Percentiles rank a stretch among this genome's conserved stretches.
These are phyloP conservation scores for Alexandromys fortis DNA, from an alignment of 2,113 vertebrate species.

Conservation along the genomic window DNA sequence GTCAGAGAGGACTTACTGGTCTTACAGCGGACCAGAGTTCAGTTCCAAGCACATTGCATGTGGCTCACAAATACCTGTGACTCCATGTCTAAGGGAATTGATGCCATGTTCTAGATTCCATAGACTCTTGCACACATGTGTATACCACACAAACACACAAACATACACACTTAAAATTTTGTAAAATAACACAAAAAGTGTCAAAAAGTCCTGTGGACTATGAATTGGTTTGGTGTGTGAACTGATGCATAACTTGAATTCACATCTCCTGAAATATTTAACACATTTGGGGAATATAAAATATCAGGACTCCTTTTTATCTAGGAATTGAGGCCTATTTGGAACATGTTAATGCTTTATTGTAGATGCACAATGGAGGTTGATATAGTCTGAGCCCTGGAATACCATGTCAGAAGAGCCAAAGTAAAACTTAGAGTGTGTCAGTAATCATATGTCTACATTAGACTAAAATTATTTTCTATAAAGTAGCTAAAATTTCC, in stretches of 20 bases:
- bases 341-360: background rate
- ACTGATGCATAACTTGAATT: background rate
- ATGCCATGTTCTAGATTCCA: background rate
- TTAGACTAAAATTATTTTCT: background rate
- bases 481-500: background rate
- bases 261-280: background rate
- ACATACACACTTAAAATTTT: background rate
- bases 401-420: background rate
- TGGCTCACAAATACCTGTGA: background rate
- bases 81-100: background rate
- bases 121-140: accelerated
- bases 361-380: background rate
- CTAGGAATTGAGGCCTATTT: background rate
- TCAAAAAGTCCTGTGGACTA: background rate
- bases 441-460: background rate
- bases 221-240: background rate
- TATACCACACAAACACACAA: background rate
- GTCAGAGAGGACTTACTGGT: background rate
- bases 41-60: background rate
- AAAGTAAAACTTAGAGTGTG: background rate
- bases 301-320: background rate
- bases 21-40: background rate
- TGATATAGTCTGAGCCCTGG: background rate
- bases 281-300: background rate
- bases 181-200: background rate